These are phyloP conservation scores for Euura lappo DNA, from an alignment of 1,140 invertebrate genomes.

Conservation along the genomic window DNA sequence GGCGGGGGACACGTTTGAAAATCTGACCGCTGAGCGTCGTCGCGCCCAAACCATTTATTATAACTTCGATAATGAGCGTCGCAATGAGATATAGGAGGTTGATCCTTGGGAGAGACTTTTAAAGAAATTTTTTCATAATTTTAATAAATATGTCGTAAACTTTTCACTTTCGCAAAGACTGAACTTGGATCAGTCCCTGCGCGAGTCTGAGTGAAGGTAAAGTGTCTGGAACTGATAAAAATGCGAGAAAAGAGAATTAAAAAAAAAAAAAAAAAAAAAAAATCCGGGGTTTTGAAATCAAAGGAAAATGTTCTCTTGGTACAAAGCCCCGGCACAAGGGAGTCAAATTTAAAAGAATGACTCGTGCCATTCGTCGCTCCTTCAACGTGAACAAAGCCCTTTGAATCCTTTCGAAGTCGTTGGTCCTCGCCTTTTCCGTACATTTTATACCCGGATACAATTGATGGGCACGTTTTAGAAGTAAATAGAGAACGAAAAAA, in stretches of 20 bases:
- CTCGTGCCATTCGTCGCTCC: slow-evolving; percentile 49
- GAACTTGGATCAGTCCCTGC: no score
- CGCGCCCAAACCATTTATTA: background rate
- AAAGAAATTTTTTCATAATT: no score
- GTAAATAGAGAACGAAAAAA: background rate
- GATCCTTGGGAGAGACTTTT: background rate
- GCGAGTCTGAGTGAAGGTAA: no score
- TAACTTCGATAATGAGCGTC: background rate
- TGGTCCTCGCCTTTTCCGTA: background rate
- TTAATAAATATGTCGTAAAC: no score
- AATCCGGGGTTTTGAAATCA: background rate
- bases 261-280: background rate
- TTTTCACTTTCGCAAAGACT: no score
- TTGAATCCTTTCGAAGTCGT: slow-evolving; percentile 39
- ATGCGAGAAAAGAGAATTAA: no score
- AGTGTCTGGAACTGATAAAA: no score
- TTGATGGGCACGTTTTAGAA: background rate
- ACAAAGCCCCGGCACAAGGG: slow-evolving; percentile 18
- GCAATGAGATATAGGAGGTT: background rate
- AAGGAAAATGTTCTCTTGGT: background rate
- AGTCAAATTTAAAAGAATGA: slow-evolving; percentile 60
- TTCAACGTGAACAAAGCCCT: slow-evolving; percentile 51
- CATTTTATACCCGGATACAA: background rate
- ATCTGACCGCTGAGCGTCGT: background rate
- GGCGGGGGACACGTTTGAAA: background rate